Conservation (phyloP, 2,888 invertebrate species). For the Drosophila longiperda region DNA sequence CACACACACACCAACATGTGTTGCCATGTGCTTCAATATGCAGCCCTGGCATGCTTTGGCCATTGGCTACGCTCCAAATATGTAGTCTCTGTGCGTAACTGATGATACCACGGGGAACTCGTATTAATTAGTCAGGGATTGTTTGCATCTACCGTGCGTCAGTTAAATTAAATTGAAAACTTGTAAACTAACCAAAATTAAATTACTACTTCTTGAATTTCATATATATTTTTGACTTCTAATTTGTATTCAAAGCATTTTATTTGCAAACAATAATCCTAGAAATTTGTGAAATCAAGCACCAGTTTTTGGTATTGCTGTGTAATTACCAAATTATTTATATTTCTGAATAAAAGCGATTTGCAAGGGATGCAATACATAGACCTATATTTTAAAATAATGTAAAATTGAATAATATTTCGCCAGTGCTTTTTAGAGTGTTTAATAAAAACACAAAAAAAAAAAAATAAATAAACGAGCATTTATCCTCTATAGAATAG, state of each 20-base stretch:
- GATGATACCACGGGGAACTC: constrained; percentile 54
- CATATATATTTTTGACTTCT: not conserved
- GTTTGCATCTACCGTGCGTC: constrained; percentile 12
- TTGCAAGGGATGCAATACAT: not conserved
- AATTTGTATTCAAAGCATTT: not conserved
- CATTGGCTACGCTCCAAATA: constrained; percentile 23
- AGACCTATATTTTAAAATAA: not conserved
- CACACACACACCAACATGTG: not conserved
- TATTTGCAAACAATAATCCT: not conserved
- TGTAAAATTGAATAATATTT: not conserved
- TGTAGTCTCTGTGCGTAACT: constrained; percentile 12
- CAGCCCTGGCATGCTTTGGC: constrained; percentile 20
- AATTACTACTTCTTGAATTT: not conserved
- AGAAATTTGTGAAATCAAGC: not conserved
- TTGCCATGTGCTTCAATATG: constrained; percentile 14
- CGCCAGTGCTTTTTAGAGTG: not conserved
- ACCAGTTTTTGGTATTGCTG: not conserved
- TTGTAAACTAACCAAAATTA: not conserved
- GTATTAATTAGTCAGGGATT: constrained; percentile 68
- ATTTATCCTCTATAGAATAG: not conserved
- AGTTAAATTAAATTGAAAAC: constrained; percentile 61
- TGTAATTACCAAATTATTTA: not conserved
- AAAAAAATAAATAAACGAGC: not conserved
- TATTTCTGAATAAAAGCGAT: not conserved
- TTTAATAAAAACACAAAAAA: not conserved